Conservation (phyloP, 2,888 invertebrate species). For the Podabrus alpinus region DNA sequence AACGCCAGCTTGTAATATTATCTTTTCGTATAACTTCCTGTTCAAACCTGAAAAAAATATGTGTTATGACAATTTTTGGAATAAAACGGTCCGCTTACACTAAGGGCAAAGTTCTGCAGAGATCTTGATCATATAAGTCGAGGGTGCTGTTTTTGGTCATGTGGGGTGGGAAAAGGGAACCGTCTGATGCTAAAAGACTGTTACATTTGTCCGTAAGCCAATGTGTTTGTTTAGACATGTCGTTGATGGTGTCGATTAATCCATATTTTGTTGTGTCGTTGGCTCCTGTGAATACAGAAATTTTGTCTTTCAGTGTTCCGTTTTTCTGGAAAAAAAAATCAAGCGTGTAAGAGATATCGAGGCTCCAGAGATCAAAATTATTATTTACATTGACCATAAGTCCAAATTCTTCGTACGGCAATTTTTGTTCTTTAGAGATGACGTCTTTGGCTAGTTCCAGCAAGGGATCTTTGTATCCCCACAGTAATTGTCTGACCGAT, state of each 20-base stretch:
- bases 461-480: constrained; percentile 91
- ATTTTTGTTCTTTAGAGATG: constrained; percentile 85
- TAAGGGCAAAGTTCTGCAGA: constrained; percentile 81
- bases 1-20: constrained; percentile 76
- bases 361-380: background rate
- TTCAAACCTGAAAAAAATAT: constrained; percentile 51
- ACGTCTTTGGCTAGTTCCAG: constrained; percentile 89
- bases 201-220: constrained; percentile 83
- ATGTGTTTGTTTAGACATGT: constrained; percentile 70
- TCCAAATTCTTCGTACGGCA: constrained; percentile 90
- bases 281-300: constrained; percentile 80
- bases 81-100: constrained; percentile 56
- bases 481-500: constrained; percentile 82
- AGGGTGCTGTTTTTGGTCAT: constrained; percentile 76
- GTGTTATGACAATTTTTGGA: background rate
- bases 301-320: constrained; percentile 72
- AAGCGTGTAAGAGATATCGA: constrained; percentile 6
- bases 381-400: constrained; percentile 79
- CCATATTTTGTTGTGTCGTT: constrained; percentile 76
- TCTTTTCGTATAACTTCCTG: constrained; percentile 58
- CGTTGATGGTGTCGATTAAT: constrained; percentile 76
- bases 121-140: constrained; percentile 83
- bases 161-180: constrained; percentile 89
- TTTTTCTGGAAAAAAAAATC: constrained; percentile 65
- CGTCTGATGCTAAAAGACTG: constrained; percentile 82